Evolutionary conservation across 2,113 vertebrate genomes (phyloP), one percentile per base, ranked within the genome.

Genomic region (Arvicanthis niloticus): DNA sequence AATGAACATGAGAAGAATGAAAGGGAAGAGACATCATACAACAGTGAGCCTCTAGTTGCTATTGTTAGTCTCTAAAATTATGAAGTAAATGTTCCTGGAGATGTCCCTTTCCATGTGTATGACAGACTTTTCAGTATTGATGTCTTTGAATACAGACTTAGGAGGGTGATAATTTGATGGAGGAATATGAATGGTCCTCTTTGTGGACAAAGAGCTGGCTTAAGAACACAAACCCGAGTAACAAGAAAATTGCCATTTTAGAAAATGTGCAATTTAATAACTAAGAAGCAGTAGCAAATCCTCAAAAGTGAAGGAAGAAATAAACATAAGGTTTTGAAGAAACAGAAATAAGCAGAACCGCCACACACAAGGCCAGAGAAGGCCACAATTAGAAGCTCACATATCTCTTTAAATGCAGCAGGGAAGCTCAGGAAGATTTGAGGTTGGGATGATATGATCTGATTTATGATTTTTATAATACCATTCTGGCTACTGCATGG

Each of bases 381-480:
- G 13, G 67, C 40, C n/a, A 70, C 6, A 58, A 67, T 40, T 11
- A 40, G 13, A 51, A 80, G 22, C 53, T 40, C 51, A 1, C 11
- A 19, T 88, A 15, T 62, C 58, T 42, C 68, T 77, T 76, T 62
- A 81, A 93, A 16, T 42, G 45, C 10, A 90, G 13, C 12, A 13
- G 17, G 65, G 78, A 40, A 73, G n/a, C 26, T n/a, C 56, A 67
- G 34, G 73, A 58, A 73, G 24, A 4, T 40, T 42, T 58, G 42
- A 24, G 65, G 31, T 34, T 6, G 24, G 24, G 37, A 16, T 84
- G 31, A 29, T 26, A 34, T n/a, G 42, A 89, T 88, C 22, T 31
- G 10, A 67, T 78, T 91, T 87, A 51, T 84, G 70, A 11, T 31
- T 89, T 89, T 40, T 48, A 90, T 82, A 87, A 90, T 92, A n/a